phyloP scores from a whole-genome alignment of 2,797 vertebrate species.

The Erpetoichthys calabaricus region DNA sequence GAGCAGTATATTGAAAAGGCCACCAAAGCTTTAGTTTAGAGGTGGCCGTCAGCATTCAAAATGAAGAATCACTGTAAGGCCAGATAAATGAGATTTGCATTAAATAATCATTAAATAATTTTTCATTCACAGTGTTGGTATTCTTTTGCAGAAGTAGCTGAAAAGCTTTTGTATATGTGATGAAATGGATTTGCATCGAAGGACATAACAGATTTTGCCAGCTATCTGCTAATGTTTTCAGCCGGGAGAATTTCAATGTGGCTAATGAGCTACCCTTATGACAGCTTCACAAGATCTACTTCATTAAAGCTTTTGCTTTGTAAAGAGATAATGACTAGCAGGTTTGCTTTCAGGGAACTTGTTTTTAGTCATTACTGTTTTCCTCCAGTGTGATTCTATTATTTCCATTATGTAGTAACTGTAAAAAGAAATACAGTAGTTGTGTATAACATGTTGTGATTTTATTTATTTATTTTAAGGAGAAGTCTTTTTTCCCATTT shows the following conservation, averaged over 20 bases:
- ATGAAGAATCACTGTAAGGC: too few species aligned
- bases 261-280: slow-evolving; percentile 45
- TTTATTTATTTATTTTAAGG: neutral
- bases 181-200: slow-evolving; percentile 29
- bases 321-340: slow-evolving; percentile 33
- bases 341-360: slow-evolving; percentile 35
- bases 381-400: slow-evolving; percentile 26
- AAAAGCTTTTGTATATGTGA: neutral
- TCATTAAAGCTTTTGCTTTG: slow-evolving; percentile 41
- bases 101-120: too few species aligned
- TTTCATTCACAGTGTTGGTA: too few species aligned
- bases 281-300: slow-evolving; percentile 42
- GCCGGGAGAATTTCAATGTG: slow-evolving; percentile 38
- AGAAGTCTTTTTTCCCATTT: neutral
- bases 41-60: too few species aligned
- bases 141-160: neutral
- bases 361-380: slow-evolving; percentile 37
- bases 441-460: neutral
- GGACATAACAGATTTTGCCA: slow-evolving; percentile 37
- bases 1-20: too few species aligned
- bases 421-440: neutral
- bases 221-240: slow-evolving; percentile 39
- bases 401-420: slow-evolving; percentile 18
- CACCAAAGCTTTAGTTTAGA: too few species aligned
- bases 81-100: too few species aligned